These are phyloP conservation scores for Eretmochelys imbricata DNA, from an alignment of 2,113 vertebrate genomes.

Conservation along the genomic window DNA sequence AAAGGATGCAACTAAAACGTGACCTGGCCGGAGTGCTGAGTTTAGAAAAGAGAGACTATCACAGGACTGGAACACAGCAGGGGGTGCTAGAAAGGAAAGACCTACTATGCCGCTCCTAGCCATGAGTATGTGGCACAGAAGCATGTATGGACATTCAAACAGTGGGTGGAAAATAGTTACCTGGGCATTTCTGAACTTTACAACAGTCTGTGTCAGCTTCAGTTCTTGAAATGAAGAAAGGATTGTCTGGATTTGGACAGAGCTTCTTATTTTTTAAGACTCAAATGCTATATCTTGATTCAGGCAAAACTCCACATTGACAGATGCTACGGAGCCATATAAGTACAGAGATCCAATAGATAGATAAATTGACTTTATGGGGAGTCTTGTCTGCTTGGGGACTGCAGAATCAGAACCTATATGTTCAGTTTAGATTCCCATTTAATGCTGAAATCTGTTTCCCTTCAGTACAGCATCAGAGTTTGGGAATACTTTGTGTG, in stretches of 20 bases:
- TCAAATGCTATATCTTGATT: fast-evolving
- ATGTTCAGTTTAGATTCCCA: not conserved
- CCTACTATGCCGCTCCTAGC: not conserved
- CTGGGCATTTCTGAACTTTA: not conserved
- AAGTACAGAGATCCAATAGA: not conserved
- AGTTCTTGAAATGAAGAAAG: fast-evolving
- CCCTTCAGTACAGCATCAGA: not conserved
- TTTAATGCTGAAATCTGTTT: not conserved
- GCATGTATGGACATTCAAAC: fast-evolving
- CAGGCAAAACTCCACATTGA: not conserved
- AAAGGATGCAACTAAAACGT: not conserved
- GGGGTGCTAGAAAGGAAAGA: not conserved
- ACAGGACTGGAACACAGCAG: not conserved
- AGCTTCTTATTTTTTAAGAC: not conserved
- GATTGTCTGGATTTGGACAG: fast-evolving
- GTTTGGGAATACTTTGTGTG: not conserved
- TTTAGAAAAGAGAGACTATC: not conserved
- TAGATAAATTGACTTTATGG: not conserved
- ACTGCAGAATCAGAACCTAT: not conserved
- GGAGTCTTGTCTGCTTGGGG: fast-evolving
- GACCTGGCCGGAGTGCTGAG: too few species aligned
- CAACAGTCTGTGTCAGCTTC: not conserved
- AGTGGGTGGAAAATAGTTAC: not conserved
- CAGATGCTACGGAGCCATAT: not conserved
- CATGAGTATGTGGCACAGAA: not conserved